These are phyloP conservation scores for Phasianus colchicus DNA, from an alignment of 2,113 vertebrate genomes.

Conservation along the genomic window DNA sequence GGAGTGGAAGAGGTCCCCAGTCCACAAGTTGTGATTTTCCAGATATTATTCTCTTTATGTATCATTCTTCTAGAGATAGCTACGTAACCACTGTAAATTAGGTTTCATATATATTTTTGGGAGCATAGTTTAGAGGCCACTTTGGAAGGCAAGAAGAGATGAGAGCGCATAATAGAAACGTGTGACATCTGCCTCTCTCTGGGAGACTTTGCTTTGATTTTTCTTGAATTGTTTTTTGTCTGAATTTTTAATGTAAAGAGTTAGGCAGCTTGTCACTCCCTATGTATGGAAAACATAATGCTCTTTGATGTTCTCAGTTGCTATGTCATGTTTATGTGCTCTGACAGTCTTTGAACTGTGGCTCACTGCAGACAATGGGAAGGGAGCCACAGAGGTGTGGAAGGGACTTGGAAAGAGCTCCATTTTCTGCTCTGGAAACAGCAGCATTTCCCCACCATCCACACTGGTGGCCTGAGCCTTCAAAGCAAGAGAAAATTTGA, in stretches of 20 bases:
- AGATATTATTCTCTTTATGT: background rate
- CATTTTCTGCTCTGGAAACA: background rate
- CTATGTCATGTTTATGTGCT: slow-evolving; percentile 70
- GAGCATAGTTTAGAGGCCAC: slow-evolving; percentile 39
- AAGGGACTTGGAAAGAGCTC: background rate
- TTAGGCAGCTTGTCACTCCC: slow-evolving; percentile 61
- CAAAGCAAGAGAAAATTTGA: background rate
- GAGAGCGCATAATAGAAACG: background rate
- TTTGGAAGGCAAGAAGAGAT: slow-evolving; percentile 45
- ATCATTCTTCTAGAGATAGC: background rate
- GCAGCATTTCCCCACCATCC: background rate
- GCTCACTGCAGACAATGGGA: slow-evolving; percentile 48
- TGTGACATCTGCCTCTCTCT: slow-evolving; percentile 17
- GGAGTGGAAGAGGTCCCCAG: background rate
- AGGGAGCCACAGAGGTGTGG: background rate
- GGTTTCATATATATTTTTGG: background rate
- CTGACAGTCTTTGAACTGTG: slow-evolving; percentile 55
- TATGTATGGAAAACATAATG: slow-evolving; percentile 68
- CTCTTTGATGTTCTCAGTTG: slow-evolving; percentile 70
- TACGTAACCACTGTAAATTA: background rate
- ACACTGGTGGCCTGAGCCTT: background rate
- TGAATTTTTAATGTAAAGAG: slow-evolving; percentile 57
- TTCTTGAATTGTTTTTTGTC: slow-evolving; percentile 58
- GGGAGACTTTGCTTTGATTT: slow-evolving; percentile 58
- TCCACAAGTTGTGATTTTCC: background rate